Conservation (phyloP, 64 coral and sea anemone species). For the Montipora foliosa region DNA sequence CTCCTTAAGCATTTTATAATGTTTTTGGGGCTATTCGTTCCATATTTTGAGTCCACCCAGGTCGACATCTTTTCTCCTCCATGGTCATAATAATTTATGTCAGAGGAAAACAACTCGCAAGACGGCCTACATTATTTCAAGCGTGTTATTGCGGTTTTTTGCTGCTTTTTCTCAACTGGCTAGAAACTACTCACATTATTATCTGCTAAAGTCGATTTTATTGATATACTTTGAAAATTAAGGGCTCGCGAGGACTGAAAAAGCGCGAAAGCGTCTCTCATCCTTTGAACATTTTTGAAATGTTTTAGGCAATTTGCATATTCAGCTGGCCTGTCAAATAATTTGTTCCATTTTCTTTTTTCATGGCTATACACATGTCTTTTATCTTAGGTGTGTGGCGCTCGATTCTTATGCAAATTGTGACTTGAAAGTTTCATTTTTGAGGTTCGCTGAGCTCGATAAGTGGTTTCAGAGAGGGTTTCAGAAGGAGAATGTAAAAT, state of each 20-base stretch:
- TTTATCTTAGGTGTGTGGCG: constrained; percentile 60
- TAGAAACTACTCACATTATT: constrained; percentile 38
- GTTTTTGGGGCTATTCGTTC: neutral
- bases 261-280: neutral
- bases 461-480: neutral
- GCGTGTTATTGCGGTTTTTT: constrained; percentile 51
- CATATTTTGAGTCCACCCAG: constrained; percentile 15
- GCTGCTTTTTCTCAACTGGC: constrained; percentile 5
- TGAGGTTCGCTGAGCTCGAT: neutral
- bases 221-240: neutral
- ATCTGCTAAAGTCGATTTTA: constrained; percentile 29
- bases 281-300: constrained; percentile 62
- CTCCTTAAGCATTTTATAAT: neutral
- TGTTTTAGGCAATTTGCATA: constrained; percentile 84
- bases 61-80: neutral
- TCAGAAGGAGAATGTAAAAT: constrained; percentile 32
- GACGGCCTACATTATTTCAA: constrained; percentile 50
- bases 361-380: constrained; percentile 78
- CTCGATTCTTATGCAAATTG: constrained; percentile 73
- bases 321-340: constrained; percentile 53
- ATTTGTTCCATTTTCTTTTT: constrained; percentile 64
- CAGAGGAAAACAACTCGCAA: constrained; percentile 34
- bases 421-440: constrained; percentile 1
- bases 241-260: neutral
- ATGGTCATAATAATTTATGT: constrained; percentile 33